phyloP scores from a whole-genome alignment of 2,113 vertebrate genomes.

The Cinclus mexicanus region DNA sequence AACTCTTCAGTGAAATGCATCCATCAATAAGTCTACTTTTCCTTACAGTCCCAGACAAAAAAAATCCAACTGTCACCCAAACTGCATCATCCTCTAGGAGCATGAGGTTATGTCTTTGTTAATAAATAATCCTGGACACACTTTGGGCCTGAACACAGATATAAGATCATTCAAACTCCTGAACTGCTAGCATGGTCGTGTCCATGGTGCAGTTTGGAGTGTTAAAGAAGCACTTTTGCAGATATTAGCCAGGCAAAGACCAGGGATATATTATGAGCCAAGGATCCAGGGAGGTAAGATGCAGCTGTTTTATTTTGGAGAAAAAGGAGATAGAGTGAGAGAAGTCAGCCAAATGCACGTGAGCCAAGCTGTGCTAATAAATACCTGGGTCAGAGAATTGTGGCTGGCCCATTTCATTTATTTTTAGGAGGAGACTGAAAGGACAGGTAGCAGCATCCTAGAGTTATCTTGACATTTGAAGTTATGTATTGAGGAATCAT shows the following conservation, averaged over 20 bases:
- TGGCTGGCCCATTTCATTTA: neutral
- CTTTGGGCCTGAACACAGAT: neutral
- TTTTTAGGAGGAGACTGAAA: constrained; percentile 22
- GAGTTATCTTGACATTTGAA: neutral
- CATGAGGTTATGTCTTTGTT: neutral
- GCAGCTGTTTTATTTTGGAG: neutral
- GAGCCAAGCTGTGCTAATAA: neutral
- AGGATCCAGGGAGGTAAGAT: neutral
- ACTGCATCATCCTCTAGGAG: neutral
- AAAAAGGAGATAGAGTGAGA: neutral
- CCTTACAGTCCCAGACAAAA: neutral
- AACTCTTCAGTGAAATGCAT: neutral
- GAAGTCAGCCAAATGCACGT: neutral
- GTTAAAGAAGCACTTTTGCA: neutral
- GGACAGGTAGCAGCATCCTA: neutral
- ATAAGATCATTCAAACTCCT: neutral
- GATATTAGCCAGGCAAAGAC: neutral
- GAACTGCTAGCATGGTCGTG: neutral
- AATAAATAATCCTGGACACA: neutral
- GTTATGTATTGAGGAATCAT: neutral
- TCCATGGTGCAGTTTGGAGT: neutral
- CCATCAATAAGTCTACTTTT: neutral
- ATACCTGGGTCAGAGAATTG: neutral
- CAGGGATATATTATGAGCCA: neutral
- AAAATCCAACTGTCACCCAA: neutral